Evolutionary conservation across 1,140 invertebrate genomes (phyloP).

Genomic region (Mya arenaria): DNA sequence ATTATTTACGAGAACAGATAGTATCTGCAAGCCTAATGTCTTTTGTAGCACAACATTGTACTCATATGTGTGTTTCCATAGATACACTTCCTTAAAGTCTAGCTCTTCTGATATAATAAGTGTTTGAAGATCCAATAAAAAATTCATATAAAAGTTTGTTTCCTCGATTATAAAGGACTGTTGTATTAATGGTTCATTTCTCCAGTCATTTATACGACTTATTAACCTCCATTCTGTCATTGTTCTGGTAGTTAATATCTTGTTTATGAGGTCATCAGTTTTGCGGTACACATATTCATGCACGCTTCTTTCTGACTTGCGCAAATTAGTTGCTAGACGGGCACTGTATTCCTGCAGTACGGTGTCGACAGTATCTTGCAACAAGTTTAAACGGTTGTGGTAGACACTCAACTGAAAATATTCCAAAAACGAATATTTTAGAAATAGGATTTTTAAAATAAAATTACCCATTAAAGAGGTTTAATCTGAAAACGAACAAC

Average conservation of each 20-base stretch:
- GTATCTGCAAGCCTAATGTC: no score
- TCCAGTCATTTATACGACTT: not conserved
- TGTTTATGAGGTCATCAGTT: not conserved
- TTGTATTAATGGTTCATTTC: not conserved
- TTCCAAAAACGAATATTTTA: no score
- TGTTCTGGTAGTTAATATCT: not conserved
- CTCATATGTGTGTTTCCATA: no score
- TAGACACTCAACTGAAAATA: not conserved
- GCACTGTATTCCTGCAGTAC: not conserved
- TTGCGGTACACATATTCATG: not conserved
- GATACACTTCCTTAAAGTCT: no score
- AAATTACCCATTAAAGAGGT: no score
- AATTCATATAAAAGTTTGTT: not conserved
- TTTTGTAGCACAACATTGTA: no score
- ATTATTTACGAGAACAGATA: no score
- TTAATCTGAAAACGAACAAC: no score
- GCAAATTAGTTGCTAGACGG: not conserved
- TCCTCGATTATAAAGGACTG: not conserved
- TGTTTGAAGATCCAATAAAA: not conserved
- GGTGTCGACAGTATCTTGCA: not conserved
- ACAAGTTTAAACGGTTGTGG: not conserved
- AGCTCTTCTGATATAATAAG: no score
- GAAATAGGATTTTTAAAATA: no score
- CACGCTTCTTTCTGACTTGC: not conserved
- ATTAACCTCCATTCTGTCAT: not conserved